These are phyloP conservation scores for Pollenia amentaria DNA, from an alignment of 2,888 invertebrate species.

Conservation along the genomic window DNA sequence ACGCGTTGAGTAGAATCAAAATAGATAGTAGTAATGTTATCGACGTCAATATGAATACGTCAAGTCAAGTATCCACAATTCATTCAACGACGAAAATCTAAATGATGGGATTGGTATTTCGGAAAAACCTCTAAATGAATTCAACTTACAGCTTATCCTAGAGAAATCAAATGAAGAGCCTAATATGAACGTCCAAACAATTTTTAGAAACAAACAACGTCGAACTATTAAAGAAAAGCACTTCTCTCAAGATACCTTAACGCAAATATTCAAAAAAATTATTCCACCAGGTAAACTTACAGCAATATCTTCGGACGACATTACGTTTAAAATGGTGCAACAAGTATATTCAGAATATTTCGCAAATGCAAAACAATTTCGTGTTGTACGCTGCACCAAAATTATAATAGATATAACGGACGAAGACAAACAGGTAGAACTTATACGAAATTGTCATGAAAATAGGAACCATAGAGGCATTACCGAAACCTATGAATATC, in stretches of 20 bases:
- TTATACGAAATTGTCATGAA: conserved; percentile 57
- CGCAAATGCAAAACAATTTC: conserved; percentile 55
- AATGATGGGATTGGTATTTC: conserved; percentile 67
- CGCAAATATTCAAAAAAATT: conserved; percentile 66
- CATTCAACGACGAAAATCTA: conserved; percentile 63
- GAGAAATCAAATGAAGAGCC: conserved; percentile 42
- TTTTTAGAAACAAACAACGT: conserved; percentile 68
- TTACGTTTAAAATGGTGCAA: conserved; percentile 63
- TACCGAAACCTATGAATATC: neutral
- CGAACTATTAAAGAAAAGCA: conserved; percentile 47
- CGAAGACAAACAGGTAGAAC: neutral
- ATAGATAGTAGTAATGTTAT: neutral
- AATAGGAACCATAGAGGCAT: conserved; percentile 41
- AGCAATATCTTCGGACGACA: conserved; percentile 61
- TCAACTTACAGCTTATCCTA: conserved; percentile 67
- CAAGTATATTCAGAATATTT: conserved; percentile 66
- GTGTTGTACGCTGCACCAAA: conserved; percentile 34
- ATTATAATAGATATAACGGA: neutral
- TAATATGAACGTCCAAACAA: conserved; percentile 46
- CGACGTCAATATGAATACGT: conserved; percentile 8
- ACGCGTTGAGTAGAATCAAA: neutral
- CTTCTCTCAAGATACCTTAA: conserved; percentile 53
- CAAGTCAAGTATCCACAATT: neutral
- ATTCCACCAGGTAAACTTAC: conserved; percentile 62
- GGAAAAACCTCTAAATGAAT: conserved; percentile 72